A percentile compares a stretch with the other conserved stretches of the same genome.
Evolutionary conservation across 92 coral and sea anemone species (phyloP).

Genomic region (Actinostola sp.): DNA sequence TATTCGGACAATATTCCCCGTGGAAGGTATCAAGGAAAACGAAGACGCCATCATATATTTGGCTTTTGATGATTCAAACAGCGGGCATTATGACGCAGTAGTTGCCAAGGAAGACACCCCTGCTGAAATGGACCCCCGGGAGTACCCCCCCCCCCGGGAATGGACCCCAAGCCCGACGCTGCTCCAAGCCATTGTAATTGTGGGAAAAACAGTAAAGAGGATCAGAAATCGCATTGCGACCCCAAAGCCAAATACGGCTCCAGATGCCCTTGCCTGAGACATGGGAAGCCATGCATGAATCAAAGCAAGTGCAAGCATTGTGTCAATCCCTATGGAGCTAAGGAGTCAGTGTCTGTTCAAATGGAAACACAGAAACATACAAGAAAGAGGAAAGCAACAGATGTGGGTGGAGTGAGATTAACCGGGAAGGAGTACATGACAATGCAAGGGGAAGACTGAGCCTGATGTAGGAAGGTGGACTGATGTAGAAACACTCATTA

Average conservation of each 20-base stretch:
- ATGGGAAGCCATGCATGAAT: constrained; percentile 23
- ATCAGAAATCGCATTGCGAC: constrained; percentile 29
- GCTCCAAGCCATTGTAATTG: constrained; percentile 56
- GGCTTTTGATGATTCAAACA: too few relatives aligned
- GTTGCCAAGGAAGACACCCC: too few relatives aligned
- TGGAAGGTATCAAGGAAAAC: neutral
- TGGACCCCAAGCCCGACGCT: neutral
- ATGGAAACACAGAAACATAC: neutral
- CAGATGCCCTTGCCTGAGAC: constrained; percentile 58
- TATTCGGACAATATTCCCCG: constrained; percentile 32
- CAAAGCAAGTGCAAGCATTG: constrained; percentile 54
- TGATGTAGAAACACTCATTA: neutral
- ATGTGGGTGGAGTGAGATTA: neutral
- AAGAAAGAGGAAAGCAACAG: neutral
- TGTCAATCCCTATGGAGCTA: constrained; percentile 35
- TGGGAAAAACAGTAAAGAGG: constrained; percentile 50
- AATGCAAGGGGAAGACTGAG: neutral
- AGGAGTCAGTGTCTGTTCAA: neutral
- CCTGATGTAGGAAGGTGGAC: constrained; percentile 1
- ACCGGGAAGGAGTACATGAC: neutral
- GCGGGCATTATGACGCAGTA: too few relatives aligned
- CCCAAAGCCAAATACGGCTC: constrained; percentile 34
- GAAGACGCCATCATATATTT: neutral
- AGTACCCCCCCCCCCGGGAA: too few relatives aligned
- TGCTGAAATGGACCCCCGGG: too few relatives aligned